A percentile compares a stretch with the other conserved stretches of the same genome.
Conservation (phyloP, 2,113 vertebrate species). For the Anguilla japonica region DNA sequence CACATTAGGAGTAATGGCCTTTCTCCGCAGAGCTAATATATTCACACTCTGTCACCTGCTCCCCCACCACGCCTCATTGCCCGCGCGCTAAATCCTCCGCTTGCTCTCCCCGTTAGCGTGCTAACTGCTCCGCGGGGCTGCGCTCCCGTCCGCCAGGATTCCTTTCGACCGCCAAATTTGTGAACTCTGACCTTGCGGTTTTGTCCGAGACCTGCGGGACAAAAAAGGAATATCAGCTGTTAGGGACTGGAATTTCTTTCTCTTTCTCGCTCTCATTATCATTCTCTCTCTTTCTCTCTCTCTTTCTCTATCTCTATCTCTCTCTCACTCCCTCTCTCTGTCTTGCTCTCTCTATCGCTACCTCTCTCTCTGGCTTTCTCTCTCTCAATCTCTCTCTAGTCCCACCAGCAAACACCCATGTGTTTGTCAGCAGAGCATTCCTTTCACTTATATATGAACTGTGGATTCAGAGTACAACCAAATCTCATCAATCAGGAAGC, state of each 20-base stretch:
- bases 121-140: neutral
- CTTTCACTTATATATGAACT: conserved; percentile 8
- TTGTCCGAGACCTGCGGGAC: neutral
- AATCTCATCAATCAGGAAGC: conserved; percentile 27
- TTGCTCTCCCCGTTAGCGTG: neutral
- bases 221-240: conserved; percentile 3
- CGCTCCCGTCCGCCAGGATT: neutral
- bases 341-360: neutral
- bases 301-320: neutral
- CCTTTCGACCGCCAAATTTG: neutral
- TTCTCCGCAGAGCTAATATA: conserved; percentile 12
- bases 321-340: neutral
- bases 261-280: neutral
- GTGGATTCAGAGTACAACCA: neutral
- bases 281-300: neutral
- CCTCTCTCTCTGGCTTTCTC: neutral
- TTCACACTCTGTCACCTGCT: conserved; percentile 19
- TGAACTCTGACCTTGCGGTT: neutral
- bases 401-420: neutral
- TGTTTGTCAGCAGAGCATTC: neutral
- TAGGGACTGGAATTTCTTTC: neutral
- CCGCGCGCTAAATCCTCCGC: neutral
- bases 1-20: conserved; percentile 8
- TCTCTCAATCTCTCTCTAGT: neutral
- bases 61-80: conserved; percentile 9